phyloP scores from a whole-genome alignment of 2,797 vertebrate species.

The Anguilla megastoma region DNA sequence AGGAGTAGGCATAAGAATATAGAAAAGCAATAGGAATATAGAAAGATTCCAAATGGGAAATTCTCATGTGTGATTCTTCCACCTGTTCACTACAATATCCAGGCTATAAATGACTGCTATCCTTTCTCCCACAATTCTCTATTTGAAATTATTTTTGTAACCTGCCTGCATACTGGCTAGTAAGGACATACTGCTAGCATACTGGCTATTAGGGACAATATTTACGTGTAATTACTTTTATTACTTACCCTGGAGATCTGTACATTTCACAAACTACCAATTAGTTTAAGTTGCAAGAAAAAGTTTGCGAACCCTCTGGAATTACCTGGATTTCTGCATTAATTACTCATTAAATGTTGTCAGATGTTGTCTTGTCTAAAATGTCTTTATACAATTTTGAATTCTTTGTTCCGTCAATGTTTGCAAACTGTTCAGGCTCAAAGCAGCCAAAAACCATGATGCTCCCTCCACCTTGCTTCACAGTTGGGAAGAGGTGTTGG shows the following conservation, averaged over 20 bases:
- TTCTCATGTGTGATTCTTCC: background rate
- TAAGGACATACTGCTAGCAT: too few species aligned
- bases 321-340: too few species aligned
- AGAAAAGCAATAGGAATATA: background rate
- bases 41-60: background rate
- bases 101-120: background rate
- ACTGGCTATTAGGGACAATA: background rate
- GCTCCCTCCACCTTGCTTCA: too few species aligned
- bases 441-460: too few species aligned
- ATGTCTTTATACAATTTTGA: too few species aligned
- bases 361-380: too few species aligned
- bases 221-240: background rate
- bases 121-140: background rate
- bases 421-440: too few species aligned
- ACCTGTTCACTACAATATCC: background rate
- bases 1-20: background rate
- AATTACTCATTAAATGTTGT: too few species aligned
- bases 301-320: too few species aligned
- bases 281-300: too few species aligned
- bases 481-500: too few species aligned
- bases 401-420: too few species aligned
- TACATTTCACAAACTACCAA: background rate
- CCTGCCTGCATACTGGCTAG: background rate
- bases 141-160: background rate
- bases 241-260: background rate